These are phyloP conservation scores for Endomychus coccineus DNA, from an alignment of 2,888 invertebrate genomes.

Conservation along the genomic window DNA sequence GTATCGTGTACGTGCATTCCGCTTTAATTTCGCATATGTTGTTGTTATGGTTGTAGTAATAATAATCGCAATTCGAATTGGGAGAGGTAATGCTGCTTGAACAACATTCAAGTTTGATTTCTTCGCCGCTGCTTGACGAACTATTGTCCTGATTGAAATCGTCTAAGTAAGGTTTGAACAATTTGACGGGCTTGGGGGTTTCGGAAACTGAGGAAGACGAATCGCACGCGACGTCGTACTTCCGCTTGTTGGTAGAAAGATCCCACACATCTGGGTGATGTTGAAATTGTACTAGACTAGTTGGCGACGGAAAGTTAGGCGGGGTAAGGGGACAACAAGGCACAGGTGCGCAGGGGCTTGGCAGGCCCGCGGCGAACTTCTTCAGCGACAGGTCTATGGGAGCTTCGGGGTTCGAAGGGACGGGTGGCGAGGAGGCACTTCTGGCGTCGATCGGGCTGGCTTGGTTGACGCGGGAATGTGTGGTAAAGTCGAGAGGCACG, in stretches of 20 bases:
- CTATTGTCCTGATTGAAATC: conserved; percentile 50
- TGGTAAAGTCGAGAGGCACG: conserved; percentile 37
- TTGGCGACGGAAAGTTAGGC: conserved; percentile 20
- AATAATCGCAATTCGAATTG: conserved; percentile 12
- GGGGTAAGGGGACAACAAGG: conserved; percentile 22
- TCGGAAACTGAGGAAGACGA: conserved; percentile 7
- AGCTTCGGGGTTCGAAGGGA: conserved; percentile 34
- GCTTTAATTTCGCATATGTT: conserved; percentile 28
- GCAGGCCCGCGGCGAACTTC: conserved; percentile 29
- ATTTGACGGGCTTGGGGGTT: conserved; percentile 56
- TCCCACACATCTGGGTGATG: conserved; percentile 40
- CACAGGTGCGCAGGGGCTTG: conserved; percentile 30
- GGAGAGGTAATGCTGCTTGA: conserved; percentile 17
- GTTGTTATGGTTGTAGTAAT: conserved; percentile 32
- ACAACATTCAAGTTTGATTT: conserved; percentile 41
- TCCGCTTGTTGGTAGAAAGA: conserved; percentile 36
- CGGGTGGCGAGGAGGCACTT: conserved; percentile 30
- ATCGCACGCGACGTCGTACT: conserved; percentile 19
- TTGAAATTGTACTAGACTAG: conserved; percentile 12
- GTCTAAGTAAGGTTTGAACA: conserved; percentile 70
- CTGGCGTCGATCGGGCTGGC: conserved; percentile 32
- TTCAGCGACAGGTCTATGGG: conserved; percentile 44
- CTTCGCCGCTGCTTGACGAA: conserved; percentile 25
- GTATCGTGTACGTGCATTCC: conserved; percentile 35
- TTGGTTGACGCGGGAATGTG: conserved; percentile 29